phyloP scores from a whole-genome alignment of 2,113 vertebrate species.

The Perca flavescens region DNA sequence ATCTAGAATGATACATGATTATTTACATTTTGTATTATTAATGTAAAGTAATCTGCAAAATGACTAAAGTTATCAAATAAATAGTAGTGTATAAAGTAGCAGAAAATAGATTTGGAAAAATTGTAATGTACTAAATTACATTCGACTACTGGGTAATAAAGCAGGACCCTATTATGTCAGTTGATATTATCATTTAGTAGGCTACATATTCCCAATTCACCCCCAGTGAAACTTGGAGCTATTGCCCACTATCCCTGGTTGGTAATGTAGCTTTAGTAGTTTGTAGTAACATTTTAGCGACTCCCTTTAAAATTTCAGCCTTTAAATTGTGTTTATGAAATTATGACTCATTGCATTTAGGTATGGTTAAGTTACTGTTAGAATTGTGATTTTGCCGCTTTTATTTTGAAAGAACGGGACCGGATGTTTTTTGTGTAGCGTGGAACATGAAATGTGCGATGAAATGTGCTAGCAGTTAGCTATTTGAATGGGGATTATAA shows the following conservation, averaged over 20 bases:
- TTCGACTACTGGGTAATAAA: no score
- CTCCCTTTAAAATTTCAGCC: not conserved
- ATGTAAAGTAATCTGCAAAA: no score
- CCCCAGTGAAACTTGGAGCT: no score
- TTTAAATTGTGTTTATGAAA: not conserved
- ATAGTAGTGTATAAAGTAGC: no score
- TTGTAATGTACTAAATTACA: no score
- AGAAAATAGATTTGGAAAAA: no score
- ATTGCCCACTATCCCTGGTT: not conserved
- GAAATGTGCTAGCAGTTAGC: not conserved
- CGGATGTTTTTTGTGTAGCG: conserved; percentile 3
- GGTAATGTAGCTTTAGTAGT: not conserved
- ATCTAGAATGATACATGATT: no score
- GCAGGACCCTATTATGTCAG: no score
- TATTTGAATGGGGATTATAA: not conserved
- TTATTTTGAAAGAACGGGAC: conserved; percentile 26
- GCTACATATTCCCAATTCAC: no score
- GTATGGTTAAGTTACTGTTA: not conserved
- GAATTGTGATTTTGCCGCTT: not conserved
- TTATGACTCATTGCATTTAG: not conserved
- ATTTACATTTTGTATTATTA: no score
- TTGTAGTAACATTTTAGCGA: not conserved
- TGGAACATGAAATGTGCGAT: not conserved
- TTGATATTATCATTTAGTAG: no score
- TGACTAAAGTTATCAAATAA: no score